Percentiles rank a stretch among this genome's conserved stretches.
phyloP scores from a whole-genome alignment of 2,113 vertebrate species.

The Syngnathus floridae region DNA sequence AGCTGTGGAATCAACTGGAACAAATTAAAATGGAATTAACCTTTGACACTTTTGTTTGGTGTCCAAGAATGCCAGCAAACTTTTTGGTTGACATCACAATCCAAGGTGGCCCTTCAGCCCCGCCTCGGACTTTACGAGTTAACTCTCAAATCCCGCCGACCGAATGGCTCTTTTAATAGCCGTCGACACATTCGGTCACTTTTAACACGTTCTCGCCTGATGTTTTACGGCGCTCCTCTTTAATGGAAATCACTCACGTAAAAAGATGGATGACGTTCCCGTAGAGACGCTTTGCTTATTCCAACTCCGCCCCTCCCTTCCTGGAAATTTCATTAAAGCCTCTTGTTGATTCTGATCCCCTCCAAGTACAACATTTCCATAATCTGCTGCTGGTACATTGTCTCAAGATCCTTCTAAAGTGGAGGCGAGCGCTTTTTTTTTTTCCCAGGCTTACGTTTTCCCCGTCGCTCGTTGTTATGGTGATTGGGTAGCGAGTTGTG shows the following conservation, averaged over 20 bases:
- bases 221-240: not conserved
- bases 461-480: slow-evolving; percentile 56
- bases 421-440: slow-evolving; percentile 7
- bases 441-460: slow-evolving; percentile 29
- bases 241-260: not conserved
- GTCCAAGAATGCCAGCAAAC: too few relatives aligned
- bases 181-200: not conserved
- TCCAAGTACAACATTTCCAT: slow-evolving; percentile 1
- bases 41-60: too few relatives aligned
- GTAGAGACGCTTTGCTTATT: not conserved
- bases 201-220: not conserved
- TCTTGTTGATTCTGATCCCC: not conserved
- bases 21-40: too few relatives aligned
- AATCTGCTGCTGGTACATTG: slow-evolving; percentile 4
- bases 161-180: not conserved
- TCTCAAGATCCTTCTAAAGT: not conserved
- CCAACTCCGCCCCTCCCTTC: not conserved
- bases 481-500: slow-evolving; percentile 54
- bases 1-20: too few relatives aligned
- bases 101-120: not conserved
- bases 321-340: not conserved
- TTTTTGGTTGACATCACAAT: too few relatives aligned
- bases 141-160: not conserved
- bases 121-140: not conserved
- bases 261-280: not conserved